Evolutionary conservation across 2,797 vertebrate species (phyloP).

Genomic region (Brachymystax lenok): DNA sequence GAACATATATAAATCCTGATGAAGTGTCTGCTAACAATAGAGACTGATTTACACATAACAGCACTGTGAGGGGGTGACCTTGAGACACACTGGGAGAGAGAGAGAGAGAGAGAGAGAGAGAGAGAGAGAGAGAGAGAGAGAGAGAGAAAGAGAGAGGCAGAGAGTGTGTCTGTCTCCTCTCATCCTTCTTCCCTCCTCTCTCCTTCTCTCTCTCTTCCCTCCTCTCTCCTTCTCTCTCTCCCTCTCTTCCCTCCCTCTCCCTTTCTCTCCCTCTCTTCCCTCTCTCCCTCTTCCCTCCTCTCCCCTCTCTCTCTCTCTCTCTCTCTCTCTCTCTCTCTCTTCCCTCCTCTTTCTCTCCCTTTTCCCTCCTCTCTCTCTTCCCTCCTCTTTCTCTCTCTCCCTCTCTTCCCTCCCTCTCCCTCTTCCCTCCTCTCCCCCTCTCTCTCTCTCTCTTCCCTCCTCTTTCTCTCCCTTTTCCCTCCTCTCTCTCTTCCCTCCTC

Average conservation of each 20-base stretch:
- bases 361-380: neutral
- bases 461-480: too few relatives aligned
- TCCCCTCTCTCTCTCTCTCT: neutral
- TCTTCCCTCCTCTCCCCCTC: neutral
- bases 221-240: too few relatives aligned
- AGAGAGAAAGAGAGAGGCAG: neutral
- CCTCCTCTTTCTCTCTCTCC: neutral
- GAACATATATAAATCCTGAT: slow-evolving; percentile 39
- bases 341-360: neutral
- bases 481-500: too few relatives aligned
- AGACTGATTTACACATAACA: slow-evolving; percentile 26
- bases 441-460: too few relatives aligned
- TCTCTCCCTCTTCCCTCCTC: neutral
- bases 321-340: too few relatives aligned
- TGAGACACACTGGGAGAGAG: slow-evolving; percentile 10
- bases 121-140: neutral
- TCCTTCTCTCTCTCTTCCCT: too few relatives aligned
- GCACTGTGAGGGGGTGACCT: slow-evolving; percentile 29
- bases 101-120: neutral
- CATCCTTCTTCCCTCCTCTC: neutral
- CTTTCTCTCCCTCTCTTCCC: neutral
- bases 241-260: too few relatives aligned
- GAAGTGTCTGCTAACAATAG: slow-evolving; percentile 37
- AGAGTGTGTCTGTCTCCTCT: neutral
- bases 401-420: neutral